Conservation (phyloP, 2,888 invertebrate genomes). For the Lepetodrilus schrolli region DNA sequence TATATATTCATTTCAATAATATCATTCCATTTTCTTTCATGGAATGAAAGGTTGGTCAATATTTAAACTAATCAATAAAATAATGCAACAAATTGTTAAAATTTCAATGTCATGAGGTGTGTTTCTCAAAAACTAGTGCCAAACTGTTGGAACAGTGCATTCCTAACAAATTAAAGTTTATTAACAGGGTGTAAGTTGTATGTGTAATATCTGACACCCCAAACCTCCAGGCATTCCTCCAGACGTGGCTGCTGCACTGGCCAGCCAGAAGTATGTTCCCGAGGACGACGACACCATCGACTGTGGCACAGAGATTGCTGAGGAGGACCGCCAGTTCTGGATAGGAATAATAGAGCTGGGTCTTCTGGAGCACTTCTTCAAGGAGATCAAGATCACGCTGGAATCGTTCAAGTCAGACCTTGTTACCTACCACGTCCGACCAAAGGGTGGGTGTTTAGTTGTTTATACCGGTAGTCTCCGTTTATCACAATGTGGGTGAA, state of each 20-base stretch:
- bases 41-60: no score
- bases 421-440: slow-evolving; percentile 53
- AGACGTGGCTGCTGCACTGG: not conserved
- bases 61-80: no score
- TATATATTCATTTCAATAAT: no score
- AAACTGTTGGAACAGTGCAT: no score
- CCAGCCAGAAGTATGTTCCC: not conserved
- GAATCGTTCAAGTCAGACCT: slow-evolving; percentile 55
- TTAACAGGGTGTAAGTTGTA: no score
- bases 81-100: no score
- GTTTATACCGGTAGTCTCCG: no score
- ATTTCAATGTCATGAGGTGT: no score
- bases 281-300: not conserved
- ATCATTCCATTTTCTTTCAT: no score
- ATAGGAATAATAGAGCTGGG: slow-evolving; percentile 63
- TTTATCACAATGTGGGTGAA: no score
- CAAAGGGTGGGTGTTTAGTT: slow-evolving; percentile 45
- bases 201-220: not conserved
- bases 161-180: no score
- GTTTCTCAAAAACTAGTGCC: no score
- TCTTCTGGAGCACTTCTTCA: slow-evolving; percentile 64
- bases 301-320: not conserved
- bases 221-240: not conserved
- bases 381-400: slow-evolving; percentile 63
- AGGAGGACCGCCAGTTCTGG: slow-evolving; percentile 66